phyloP scores from a whole-genome alignment of 2,113 vertebrate genomes.

The Oostethus manadensis region DNA sequence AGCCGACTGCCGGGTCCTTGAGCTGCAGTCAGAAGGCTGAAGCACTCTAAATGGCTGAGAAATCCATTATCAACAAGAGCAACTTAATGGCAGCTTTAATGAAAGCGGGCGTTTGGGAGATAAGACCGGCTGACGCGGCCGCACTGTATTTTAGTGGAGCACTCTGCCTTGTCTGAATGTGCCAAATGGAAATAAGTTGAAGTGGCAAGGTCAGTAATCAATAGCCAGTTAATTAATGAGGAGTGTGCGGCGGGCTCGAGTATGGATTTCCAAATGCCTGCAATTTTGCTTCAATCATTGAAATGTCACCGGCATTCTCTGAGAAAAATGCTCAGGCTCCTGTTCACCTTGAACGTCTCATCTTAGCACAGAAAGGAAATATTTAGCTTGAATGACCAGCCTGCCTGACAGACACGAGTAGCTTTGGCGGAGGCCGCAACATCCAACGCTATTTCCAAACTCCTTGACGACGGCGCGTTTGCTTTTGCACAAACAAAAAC shows the following conservation, averaged over 20 bases:
- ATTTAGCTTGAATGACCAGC: slow-evolving; percentile 2
- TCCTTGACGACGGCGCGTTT: too few species aligned
- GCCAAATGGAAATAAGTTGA: slow-evolving; percentile 59
- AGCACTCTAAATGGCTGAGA: slow-evolving; percentile 22
- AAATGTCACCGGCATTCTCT: slow-evolving; percentile 50
- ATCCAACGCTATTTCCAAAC: too few species aligned
- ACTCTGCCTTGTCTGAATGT: slow-evolving; percentile 34
- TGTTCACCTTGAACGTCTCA: slow-evolving; percentile 37
- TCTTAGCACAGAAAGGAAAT: slow-evolving; percentile 19
- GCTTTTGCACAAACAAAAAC: too few species aligned
- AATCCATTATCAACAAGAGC: slow-evolving; percentile 26
- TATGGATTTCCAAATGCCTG: slow-evolving; percentile 67
- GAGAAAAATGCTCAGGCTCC: slow-evolving; percentile 26
- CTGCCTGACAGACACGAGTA: neutral
- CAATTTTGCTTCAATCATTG: slow-evolving; percentile 55
- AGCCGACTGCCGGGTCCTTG: slow-evolving; percentile 26
- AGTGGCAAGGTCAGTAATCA: slow-evolving; percentile 64
- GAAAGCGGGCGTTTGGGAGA: slow-evolving; percentile 14
- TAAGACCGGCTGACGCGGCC: neutral
- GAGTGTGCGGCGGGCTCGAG: slow-evolving; percentile 46
- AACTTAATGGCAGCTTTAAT: slow-evolving; percentile 17
- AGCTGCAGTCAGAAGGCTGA: slow-evolving; percentile 17
- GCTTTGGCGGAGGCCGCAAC: neutral
- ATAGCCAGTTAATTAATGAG: slow-evolving; percentile 75
- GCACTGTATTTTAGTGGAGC: slow-evolving; percentile 15